Evolutionary conservation across 2,797 vertebrate genomes (phyloP), one percentile per base, ranked within the genome.

Genomic region (Intellagama lesueurii): DNA sequence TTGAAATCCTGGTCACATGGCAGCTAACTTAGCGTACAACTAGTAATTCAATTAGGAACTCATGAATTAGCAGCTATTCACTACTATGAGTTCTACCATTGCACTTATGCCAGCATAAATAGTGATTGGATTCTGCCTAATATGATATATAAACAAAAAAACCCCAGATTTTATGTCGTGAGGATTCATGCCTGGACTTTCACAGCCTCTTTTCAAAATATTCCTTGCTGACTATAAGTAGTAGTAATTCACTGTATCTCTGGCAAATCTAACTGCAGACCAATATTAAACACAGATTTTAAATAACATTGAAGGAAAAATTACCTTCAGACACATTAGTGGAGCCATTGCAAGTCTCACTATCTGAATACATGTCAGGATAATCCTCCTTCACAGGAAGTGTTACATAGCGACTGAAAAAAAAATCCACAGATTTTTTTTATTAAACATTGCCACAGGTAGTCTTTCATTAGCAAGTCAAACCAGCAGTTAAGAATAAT

Each of bases 391-490:
- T 95, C 92, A 97, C 97, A 49, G 98, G 95, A 44, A 97, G 96
- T 93, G 98, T 99, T 89, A 99, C 97, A 17, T 98, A 99, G 88
- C 98, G 98, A 90, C 99, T 99, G 89, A 96, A 92, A 92, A 69
- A 47, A 35, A 52, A 66, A 35, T 64, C 22, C 60, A 22, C 60
- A 64, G 16, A 3, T 92, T 52, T 0, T 0, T 3, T 83, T 91
- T 49, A 88, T 87, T 76, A 87, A 64, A 83, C 14, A 64, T 0
- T 30, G 52, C 5, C 0, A 86, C 1, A 0, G 0, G n/a, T 84
- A 68, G 70, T 78, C 32, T n/a, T 72, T 17, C 11, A 16, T 66
- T 81, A 28, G 22, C 16, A 5, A 86, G 35, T 56, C 5, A 86
- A n/a, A 40, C 16, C 28, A 81, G 12, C 28, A 73, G 72, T 44